Percentiles rank a stretch among this genome's conserved stretches.
phyloP scores from a whole-genome alignment of 2,797 vertebrate species.

The Pristis pectinata region DNA sequence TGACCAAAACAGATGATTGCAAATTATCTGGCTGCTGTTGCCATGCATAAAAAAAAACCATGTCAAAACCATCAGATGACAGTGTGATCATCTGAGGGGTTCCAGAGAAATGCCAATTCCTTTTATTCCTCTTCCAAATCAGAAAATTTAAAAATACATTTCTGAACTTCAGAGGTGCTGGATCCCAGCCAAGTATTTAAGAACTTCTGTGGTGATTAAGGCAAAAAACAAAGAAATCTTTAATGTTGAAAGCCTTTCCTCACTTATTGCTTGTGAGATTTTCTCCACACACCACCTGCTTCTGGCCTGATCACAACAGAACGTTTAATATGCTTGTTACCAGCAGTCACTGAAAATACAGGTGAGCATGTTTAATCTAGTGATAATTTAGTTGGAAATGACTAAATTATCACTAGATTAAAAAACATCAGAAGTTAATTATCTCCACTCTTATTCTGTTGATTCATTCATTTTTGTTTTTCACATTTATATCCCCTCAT shows the following conservation, averaged over 20 bases:
- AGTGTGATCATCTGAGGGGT: background rate
- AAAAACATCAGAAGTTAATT: background rate
- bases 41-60: background rate
- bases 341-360: background rate
- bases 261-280: background rate
- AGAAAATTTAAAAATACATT: background rate
- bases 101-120: background rate
- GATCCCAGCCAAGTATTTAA: background rate
- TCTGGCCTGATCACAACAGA: background rate
- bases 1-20: too few relatives aligned
- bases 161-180: background rate
- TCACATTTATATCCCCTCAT: background rate
- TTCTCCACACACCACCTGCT: background rate
- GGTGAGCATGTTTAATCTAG: background rate
- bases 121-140: background rate
- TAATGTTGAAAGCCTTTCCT: background rate
- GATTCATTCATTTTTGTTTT: background rate
- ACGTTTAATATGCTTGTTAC: background rate
- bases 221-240: background rate
- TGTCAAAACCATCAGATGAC: background rate
- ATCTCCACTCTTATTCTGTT: background rate
- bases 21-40: too few relatives aligned
- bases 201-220: background rate
- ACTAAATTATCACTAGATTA: background rate
- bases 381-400: background rate